Conservation (phyloP, 2,797 vertebrate genomes). For the Characodon lateralis region DNA sequence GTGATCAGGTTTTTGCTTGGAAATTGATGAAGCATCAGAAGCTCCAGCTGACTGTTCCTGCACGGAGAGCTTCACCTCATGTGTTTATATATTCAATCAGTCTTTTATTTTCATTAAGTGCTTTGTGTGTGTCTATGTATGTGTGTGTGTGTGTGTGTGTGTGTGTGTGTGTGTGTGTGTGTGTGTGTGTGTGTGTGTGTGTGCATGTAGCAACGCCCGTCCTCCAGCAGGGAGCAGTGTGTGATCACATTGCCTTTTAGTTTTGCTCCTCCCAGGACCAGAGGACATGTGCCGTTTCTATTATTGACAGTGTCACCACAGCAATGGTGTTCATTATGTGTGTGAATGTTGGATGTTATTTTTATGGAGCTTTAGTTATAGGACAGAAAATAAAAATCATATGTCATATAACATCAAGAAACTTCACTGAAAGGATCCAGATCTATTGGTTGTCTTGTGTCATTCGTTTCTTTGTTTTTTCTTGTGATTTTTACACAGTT, state of each 20-base stretch:
- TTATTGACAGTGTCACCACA: background rate
- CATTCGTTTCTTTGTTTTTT: background rate
- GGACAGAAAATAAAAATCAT: conserved; percentile 1
- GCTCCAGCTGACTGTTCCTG: background rate
- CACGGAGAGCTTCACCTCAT: background rate
- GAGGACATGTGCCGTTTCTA: background rate
- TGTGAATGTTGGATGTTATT: background rate
- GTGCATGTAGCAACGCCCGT: conserved; percentile 10
- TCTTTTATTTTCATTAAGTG: background rate
- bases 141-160: no score
- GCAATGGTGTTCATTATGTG: background rate
- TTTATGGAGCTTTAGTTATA: background rate
- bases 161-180: no score
- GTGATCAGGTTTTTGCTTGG: background rate
- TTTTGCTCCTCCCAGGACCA: background rate
- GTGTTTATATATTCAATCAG: background rate
- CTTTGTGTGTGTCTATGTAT: background rate
- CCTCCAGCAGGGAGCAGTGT: conserved; percentile 70
- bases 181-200: no score
- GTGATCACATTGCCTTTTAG: conserved; percentile 16
- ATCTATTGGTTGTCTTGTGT: background rate
- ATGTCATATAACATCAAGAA: conserved; percentile 1
- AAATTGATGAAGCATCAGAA: background rate
- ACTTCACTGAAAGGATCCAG: background rate
- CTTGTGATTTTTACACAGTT: background rate